Evolutionary conservation across 2,888 invertebrate genomes (phyloP).

Genomic region (Cantharis rufa): DNA sequence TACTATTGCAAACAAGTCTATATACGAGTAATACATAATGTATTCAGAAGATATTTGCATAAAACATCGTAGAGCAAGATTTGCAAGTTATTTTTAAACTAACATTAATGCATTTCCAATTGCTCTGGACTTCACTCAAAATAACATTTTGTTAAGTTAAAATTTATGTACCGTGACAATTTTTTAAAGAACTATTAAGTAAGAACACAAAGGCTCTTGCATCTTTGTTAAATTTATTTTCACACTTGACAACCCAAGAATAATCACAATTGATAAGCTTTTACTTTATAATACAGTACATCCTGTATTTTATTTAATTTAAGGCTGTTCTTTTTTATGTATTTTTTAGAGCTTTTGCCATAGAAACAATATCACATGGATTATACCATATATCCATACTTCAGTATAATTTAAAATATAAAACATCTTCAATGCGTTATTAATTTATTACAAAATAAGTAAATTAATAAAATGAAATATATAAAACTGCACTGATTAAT

Average conservation of each 20-base stretch:
- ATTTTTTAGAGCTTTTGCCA: background rate
- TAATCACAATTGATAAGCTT: background rate
- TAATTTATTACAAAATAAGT: background rate
- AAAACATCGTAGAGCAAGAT: background rate
- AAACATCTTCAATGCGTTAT: background rate
- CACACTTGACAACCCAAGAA: background rate
- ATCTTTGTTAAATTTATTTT: background rate
- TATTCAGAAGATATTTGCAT: background rate
- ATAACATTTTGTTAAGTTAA: background rate
- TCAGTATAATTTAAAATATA: background rate
- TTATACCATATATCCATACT: background rate
- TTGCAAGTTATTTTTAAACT: background rate
- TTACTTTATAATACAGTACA: background rate
- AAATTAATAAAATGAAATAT: background rate
- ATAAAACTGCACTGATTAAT: background rate
- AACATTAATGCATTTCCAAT: background rate
- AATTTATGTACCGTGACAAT: background rate
- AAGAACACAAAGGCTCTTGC: background rate
- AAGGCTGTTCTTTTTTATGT: background rate
- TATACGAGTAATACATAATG: background rate
- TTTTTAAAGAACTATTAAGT: background rate
- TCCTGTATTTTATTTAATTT: background rate
- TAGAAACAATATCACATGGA: too few relatives aligned
- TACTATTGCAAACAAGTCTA: background rate
- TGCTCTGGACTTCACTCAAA: background rate